Evolutionary conservation across 1,140 invertebrate genomes (phyloP).

Genomic region (Manduca sexta): DNA sequence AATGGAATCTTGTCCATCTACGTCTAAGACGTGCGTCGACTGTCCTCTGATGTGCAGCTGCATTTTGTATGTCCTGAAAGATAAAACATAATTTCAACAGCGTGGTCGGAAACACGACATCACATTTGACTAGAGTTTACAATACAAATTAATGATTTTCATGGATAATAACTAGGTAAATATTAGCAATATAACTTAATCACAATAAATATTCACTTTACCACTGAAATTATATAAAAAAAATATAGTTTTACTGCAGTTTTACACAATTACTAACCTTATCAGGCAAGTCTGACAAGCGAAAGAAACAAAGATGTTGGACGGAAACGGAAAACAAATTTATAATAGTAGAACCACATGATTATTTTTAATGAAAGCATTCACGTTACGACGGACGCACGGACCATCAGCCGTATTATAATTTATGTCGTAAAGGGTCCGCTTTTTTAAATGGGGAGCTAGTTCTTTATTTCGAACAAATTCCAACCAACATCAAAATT

Average conservation of each 20-base stretch:
- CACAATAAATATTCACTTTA: not conserved
- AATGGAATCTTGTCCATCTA: constrained; percentile 64
- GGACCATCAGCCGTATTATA: no score
- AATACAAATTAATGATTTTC: no score
- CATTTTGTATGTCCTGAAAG: constrained; percentile 64
- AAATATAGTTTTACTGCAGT: constrained; percentile 11
- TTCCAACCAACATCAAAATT: no score
- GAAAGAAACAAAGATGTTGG: constrained; percentile 65
- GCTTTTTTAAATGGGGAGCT: no score
- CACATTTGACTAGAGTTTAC: not conserved
- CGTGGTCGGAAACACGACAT: constrained; percentile 35
- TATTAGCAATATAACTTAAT: no score
- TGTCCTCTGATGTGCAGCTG: constrained; percentile 72
- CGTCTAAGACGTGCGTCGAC: constrained; percentile 68
- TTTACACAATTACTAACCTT: constrained; percentile 47
- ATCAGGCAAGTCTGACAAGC: constrained; percentile 60
- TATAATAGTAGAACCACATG: not conserved
- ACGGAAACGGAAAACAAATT: constrained; percentile 33
- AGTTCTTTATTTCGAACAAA: no score
- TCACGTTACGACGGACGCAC: no score
- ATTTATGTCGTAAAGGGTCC: no score
- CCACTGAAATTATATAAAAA: constrained; percentile 1
- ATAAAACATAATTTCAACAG: constrained; percentile 37
- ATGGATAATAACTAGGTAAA: no score
- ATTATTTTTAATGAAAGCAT: no score